Base-by-base conservation (phyloP, 92 coral and sea anemone species). In the Isaurus tuberculatus region DNA sequence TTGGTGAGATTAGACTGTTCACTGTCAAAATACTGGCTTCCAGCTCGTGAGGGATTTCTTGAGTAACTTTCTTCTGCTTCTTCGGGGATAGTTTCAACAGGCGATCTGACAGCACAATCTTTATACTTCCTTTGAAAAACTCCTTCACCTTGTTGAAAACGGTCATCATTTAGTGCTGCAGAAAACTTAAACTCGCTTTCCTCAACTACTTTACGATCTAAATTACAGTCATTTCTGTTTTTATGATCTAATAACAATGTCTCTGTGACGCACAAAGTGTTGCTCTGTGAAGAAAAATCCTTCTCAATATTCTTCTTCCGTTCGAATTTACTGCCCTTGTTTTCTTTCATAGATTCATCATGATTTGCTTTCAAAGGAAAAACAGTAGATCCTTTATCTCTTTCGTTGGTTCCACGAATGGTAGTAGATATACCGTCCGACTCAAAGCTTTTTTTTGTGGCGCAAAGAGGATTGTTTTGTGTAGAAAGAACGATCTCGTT, bases 71-170 rank as follows among this genome's bases (percentile, higher is more conserved):
- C 70, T 34, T 77, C 51, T 27, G 79, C 64, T 20, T 85, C 92
- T 37, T 89, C 87, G 15, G 33, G 46, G 19, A 89, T 82, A 23
- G 77, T 78, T 26, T 87, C 85, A 33, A 88, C 75, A 29, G 88
- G 71, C 70, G 88, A 75, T 9, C 26, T 44, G 10, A 81, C 46
- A 3, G 20, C 11, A 13, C 48, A 32, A 60, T 46, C 32, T 29
- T 13, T 46, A 57, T 23, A 40, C 29, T 78, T 51, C 22, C 34
- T 8, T 0, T n/a, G 27, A 6, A 28, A 30, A 79, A 57, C 55
- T 10, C 44, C 69, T 17, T 42, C 63, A 69, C 20, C 19, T 25
- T 28, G 37, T 48, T 53, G 78, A 32, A 23, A 44, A 13, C 2
- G 8, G 27, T 67, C 71, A 31, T 30, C 40, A 65, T 10, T 28